Percentiles rank a stretch among this genome's conserved stretches.
These are phyloP conservation scores for Muscina levida DNA, from an alignment of 2,888 invertebrate genomes.

Conservation along the genomic window DNA sequence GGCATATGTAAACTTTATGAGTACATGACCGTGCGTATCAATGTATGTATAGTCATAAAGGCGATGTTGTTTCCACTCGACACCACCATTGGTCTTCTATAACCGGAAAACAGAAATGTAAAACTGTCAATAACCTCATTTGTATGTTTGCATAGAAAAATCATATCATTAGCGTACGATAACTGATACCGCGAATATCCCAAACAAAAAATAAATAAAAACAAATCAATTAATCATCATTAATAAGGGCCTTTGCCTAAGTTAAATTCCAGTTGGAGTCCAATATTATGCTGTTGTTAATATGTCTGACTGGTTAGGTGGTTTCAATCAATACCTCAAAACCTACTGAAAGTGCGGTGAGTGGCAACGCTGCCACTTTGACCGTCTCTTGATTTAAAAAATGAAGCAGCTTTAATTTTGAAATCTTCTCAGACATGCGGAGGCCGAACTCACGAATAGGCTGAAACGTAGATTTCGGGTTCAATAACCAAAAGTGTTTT, in stretches of 20 bases:
- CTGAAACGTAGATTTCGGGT: too few species aligned
- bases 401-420: too few species aligned
- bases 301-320: not conserved
- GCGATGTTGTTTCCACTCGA: not conserved
- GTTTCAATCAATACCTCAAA: not conserved
- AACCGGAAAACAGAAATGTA: not conserved
- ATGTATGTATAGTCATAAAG: too few species aligned
- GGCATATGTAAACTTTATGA: too few species aligned
- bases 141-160: conserved; percentile 14
- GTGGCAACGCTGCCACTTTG: too few species aligned
- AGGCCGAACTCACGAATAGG: too few species aligned
- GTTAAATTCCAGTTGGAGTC: not conserved
- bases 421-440: too few species aligned
- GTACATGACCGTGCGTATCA: too few species aligned
- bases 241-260: conserved; percentile 15
- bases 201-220: not conserved
- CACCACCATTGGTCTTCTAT: not conserved
- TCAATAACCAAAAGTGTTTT: too few species aligned
- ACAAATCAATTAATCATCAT: conserved; percentile 48
- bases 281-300: conserved; percentile 5
- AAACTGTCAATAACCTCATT: conserved; percentile 17
- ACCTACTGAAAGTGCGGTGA: not conserved
- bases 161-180: conserved; percentile 36
- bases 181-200: conserved; percentile 22
- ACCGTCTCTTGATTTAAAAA: too few species aligned